Evolutionary conservation across 2,113 vertebrate species (phyloP).

Genomic region (Heterotis niloticus): DNA sequence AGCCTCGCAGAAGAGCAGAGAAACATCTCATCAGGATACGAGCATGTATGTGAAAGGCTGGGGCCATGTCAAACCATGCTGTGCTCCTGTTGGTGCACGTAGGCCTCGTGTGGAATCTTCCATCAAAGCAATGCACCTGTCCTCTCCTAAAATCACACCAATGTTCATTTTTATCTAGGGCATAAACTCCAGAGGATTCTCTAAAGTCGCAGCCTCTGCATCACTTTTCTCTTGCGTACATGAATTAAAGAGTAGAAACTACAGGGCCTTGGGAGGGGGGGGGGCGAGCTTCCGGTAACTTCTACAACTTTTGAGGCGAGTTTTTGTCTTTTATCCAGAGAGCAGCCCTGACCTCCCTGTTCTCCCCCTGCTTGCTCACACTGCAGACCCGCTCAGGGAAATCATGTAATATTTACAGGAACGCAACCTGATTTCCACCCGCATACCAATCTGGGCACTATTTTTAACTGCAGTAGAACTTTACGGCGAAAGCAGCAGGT

Average conservation of each 20-base stretch:
- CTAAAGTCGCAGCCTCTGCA: background rate
- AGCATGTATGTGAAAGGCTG: too few species aligned
- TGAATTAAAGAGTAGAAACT: background rate
- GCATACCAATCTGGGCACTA: conserved; percentile 40
- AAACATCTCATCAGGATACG: background rate
- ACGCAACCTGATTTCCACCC: conserved; percentile 55
- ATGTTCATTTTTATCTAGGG: background rate
- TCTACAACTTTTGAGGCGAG: background rate
- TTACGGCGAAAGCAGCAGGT: conserved; percentile 27
- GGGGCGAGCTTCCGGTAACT: background rate
- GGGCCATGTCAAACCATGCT: too few species aligned
- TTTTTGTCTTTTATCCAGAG: conserved; percentile 12
- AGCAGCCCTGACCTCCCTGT: background rate
- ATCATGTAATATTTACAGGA: conserved; percentile 59
- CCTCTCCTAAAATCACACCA: background rate
- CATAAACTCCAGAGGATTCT: background rate
- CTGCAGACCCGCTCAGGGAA: conserved; percentile 44
- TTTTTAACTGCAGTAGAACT: conserved; percentile 41
- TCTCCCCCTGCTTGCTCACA: conserved; percentile 30
- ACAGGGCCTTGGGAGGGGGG: background rate
- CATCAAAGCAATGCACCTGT: background rate
- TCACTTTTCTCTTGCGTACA: background rate
- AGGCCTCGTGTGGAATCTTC: background rate
- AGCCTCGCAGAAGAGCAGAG: background rate
- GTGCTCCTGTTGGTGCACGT: too few species aligned